phyloP scores from a whole-genome alignment of 1,140 invertebrate species.

The Diachasmimorpha longicaudata region DNA sequence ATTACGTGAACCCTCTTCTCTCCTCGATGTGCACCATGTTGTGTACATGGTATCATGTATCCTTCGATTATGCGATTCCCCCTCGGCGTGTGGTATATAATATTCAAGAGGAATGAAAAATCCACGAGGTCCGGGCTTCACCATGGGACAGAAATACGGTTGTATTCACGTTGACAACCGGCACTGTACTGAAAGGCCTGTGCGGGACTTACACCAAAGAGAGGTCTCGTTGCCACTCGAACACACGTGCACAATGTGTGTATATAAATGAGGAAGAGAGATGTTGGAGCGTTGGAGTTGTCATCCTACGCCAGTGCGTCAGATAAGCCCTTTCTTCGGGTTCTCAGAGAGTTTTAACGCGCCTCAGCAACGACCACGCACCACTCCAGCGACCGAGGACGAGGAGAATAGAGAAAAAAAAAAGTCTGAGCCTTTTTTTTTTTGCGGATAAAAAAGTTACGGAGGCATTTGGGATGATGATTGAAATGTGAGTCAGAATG shows the following conservation, averaged over 20 bases:
- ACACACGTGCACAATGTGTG: background rate
- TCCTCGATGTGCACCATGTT: background rate
- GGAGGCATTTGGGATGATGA: background rate
- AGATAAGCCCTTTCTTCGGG: slow-evolving; percentile 50
- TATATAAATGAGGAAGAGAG: slow-evolving; percentile 1
- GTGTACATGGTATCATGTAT: slow-evolving; percentile 12
- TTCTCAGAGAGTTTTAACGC: slow-evolving; percentile 17
- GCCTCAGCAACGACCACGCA: background rate
- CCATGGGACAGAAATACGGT: background rate
- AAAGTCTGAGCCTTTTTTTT: background rate
- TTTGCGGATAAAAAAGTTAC: background rate
- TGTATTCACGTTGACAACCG: slow-evolving; percentile 49
- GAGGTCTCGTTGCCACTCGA: background rate
- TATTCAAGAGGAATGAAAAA: background rate
- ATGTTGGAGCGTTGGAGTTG: slow-evolving; percentile 32
- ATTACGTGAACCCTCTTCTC: background rate
- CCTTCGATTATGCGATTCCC: background rate
- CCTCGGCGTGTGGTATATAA: background rate
- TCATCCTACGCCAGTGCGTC: slow-evolving; percentile 50
- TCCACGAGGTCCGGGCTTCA: background rate
- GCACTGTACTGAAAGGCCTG: slow-evolving; percentile 48
- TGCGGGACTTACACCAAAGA: background rate
- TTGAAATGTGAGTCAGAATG: background rate
- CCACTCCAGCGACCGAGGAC: background rate
- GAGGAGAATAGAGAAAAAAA: background rate